Conservation (phyloP, 2,888 invertebrate species). For the Phanerotoma sp. region DNA sequence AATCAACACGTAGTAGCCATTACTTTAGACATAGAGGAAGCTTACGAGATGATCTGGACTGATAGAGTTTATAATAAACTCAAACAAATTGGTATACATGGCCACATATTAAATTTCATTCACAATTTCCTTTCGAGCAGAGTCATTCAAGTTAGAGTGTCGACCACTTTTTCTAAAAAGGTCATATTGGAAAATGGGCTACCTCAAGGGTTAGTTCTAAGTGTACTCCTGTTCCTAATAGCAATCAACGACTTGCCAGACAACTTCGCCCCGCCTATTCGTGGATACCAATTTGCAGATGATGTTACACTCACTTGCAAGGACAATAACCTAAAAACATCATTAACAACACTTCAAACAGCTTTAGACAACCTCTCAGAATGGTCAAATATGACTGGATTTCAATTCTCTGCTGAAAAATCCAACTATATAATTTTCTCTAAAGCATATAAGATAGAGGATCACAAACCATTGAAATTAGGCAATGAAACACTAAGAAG, state of each 20-base stretch:
- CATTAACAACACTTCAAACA: constrained; percentile 3
- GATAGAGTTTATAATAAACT: not conserved
- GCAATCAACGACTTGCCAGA: constrained; percentile 12
- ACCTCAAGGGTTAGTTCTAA: constrained; percentile 17
- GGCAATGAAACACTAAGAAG: not conserved
- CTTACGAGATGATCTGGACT: constrained; percentile 15
- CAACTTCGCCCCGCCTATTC: not conserved
- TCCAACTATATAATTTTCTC: constrained; percentile 9
- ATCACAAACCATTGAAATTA: not conserved
- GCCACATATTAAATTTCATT: constrained; percentile 8
- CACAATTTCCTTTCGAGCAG: constrained; percentile 12
- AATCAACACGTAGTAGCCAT: constrained; percentile 21
- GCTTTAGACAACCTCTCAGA: too few relatives aligned
- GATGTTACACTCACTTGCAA: constrained; percentile 17
- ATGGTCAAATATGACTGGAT: too few relatives aligned
- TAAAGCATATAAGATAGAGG: not conserved
- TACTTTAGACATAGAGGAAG: constrained; percentile 2
- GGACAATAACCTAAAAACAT: constrained; percentile 7
- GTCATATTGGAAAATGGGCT: constrained; percentile 6
- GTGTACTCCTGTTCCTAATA: constrained; percentile 12
- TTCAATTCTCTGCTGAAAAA: constrained; percentile 17
- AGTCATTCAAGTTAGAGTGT: constrained; percentile 12
- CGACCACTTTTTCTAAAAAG: not conserved
- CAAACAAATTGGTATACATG: not conserved
- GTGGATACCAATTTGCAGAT: constrained; percentile 7